These are phyloP conservation scores for Cisticola juncidis DNA, from an alignment of 2,113 vertebrate species.

Conservation along the genomic window DNA sequence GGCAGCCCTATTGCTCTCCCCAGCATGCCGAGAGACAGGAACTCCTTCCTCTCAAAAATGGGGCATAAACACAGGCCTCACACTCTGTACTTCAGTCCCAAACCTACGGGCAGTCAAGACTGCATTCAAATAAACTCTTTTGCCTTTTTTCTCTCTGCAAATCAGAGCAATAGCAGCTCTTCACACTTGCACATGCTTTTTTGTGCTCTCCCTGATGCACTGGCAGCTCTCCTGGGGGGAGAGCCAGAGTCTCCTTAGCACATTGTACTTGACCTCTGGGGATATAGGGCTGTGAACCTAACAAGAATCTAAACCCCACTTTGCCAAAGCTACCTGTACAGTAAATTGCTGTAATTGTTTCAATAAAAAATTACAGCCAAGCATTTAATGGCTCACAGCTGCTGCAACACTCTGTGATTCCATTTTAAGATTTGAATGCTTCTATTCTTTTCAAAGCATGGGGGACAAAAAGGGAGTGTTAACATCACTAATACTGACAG, in stretches of 20 bases:
- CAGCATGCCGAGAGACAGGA: not conserved
- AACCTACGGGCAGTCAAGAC: not conserved
- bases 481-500: not conserved
- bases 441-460: not conserved
- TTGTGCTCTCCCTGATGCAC: not conserved
- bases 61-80: not conserved
- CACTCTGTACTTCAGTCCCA: not conserved
- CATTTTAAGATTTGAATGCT: not conserved
- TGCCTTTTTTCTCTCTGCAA: not conserved
- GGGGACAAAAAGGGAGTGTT: not conserved
- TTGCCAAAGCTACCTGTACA: not conserved
- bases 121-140: not conserved
- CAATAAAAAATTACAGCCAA: not conserved
- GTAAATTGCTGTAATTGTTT: constrained; percentile 9
- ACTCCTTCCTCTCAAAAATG: not conserved
- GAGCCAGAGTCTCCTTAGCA: not conserved
- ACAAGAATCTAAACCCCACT: not conserved
- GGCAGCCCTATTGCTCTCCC: not conserved
- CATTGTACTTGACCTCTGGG: not conserved
- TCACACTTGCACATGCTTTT: fast-evolving
- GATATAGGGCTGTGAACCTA: not conserved
- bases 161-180: not conserved
- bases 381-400: not conserved
- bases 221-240: not conserved
- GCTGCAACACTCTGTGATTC: not conserved